phyloP scores from a whole-genome alignment of 1,140 invertebrate genomes.

The Pseudomyrmex gracilis region DNA sequence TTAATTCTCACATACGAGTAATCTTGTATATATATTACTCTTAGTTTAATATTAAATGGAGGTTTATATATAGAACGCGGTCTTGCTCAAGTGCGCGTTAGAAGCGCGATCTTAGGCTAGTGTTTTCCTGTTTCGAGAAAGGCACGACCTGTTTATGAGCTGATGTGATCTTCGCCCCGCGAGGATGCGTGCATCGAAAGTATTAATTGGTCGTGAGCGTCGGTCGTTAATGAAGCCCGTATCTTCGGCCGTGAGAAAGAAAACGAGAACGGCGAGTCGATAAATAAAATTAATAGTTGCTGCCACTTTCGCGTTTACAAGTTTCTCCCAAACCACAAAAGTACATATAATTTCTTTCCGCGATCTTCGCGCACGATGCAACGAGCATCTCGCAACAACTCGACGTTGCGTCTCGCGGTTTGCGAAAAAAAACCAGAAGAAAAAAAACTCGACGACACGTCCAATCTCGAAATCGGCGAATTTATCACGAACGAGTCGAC shows the following conservation, averaged over 20 bases:
- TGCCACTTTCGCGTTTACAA: slow-evolving; percentile 32
- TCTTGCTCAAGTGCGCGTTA: slow-evolving; percentile 10
- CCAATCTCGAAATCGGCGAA: slow-evolving; percentile 17
- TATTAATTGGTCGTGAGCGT: slow-evolving; percentile 45
- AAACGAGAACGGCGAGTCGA: slow-evolving; percentile 9
- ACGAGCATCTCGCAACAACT: background rate
- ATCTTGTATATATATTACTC: background rate
- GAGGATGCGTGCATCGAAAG: slow-evolving; percentile 39
- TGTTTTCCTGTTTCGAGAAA: slow-evolving; percentile 40
- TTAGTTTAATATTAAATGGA: background rate
- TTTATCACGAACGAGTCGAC: slow-evolving; percentile 17
- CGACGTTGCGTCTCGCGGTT: background rate
- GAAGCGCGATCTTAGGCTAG: background rate
- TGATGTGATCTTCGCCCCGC: slow-evolving; percentile 13
- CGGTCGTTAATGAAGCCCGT: slow-evolving; percentile 14
- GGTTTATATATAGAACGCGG: background rate
- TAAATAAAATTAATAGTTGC: slow-evolving; percentile 47
- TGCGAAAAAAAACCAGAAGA: background rate
- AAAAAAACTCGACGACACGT: background rate
- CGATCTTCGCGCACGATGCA: too few relatives aligned
- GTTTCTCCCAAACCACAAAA: slow-evolving; percentile 18
- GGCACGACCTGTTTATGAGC: background rate
- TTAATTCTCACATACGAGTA: too few relatives aligned
- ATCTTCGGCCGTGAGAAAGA: slow-evolving; percentile 29
- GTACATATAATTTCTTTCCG: background rate